Evolutionary conservation across 1,140 invertebrate species (phyloP).

Genomic region (Schlechtendalia chinensis): DNA sequence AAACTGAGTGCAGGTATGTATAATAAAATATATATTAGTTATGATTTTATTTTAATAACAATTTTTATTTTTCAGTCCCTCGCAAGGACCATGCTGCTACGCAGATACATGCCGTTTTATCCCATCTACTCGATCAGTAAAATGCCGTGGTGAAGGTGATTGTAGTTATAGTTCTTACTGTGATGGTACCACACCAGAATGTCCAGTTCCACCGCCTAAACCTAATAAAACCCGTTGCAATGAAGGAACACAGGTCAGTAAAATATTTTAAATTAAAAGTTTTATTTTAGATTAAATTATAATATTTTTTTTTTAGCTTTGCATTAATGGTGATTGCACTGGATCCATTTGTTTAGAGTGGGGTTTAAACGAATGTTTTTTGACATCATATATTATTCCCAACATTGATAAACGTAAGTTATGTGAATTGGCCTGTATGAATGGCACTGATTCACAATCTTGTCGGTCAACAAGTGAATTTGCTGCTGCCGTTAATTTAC

Average conservation of each 20-base stretch:
- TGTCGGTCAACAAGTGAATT: conserved; percentile 86
- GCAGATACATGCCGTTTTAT: conserved; percentile 80
- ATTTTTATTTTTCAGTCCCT: conserved; percentile 68
- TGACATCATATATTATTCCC: conserved; percentile 80
- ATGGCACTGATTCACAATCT: conserved; percentile 71
- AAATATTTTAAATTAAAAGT: conserved; percentile 34
- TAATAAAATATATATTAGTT: neutral
- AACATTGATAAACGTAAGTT: conserved; percentile 83
- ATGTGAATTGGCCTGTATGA: conserved; percentile 94
- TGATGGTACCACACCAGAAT: conserved; percentile 79
- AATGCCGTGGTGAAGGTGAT: conserved; percentile 82
- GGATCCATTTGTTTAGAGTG: conserved; percentile 94
- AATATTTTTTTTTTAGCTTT: conserved; percentile 65
- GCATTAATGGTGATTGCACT: conserved; percentile 87
- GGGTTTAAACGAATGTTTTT: conserved; percentile 92
- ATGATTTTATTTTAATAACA: neutral
- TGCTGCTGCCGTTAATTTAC: conserved; percentile 70
- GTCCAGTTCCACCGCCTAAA: conserved; percentile 75
- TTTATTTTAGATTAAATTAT: conserved; percentile 37
- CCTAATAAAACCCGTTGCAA: conserved; percentile 82
- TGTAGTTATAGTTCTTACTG: conserved; percentile 84
- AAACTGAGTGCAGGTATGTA: conserved; percentile 75
- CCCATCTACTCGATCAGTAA: conserved; percentile 61
- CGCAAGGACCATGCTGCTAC: conserved; percentile 93
- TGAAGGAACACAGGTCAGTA: conserved; percentile 68